Base-by-base conservation (phyloP, 2,888 invertebrate genomes). In the Ditylenchus weischeri region DNA sequence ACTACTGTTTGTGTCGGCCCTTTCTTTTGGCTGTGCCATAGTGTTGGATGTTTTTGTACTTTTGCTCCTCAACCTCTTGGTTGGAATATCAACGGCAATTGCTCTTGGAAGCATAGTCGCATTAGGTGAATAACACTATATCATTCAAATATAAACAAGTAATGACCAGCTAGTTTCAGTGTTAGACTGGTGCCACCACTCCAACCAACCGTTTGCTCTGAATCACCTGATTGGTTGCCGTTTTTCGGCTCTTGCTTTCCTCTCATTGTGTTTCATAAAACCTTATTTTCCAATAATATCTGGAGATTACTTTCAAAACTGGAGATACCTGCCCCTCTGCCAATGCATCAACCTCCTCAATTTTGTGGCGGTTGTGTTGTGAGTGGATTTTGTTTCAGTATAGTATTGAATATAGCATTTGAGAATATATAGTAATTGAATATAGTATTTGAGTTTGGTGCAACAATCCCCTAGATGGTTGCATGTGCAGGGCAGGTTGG, bases 201-300 rank as follows among this genome's bases (percentile, higher is more conserved):
- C 50, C n/a, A 50, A 50, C 21, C 50, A 50, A 18, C n/a, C 21
- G 5, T 50, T 50, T 50, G 50, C 21, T 19, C 21, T 4, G 6
- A 50, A 50, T 21, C 21, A 50, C 21, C 50, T 50, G 50, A 50
- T 50, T 50, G 50, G 50, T 18, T 18, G n/a, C 18, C 50, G 50
- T 21, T 50, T 18, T 50, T 21, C n/a, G 18, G 50, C 21, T 21
- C 18, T 19, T 21, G 50, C 21, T 2, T 50, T 50, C 50, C n/a
- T 50, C 2, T 29, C 29, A 29, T 29, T 29, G 29, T 29, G 29
- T 29, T 29, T 29, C 29, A 29, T 29, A 29, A 29, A 5, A 29
- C 29, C 29, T 29, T 29, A 29, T 18, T 18, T 21, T 50, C 50
- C n/a, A 50, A 19, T 50, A 50, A 19, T 50, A 6, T 50, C 21